Conservation (phyloP, 1,140 invertebrate species). For the Drosophila ficusphila region DNA sequence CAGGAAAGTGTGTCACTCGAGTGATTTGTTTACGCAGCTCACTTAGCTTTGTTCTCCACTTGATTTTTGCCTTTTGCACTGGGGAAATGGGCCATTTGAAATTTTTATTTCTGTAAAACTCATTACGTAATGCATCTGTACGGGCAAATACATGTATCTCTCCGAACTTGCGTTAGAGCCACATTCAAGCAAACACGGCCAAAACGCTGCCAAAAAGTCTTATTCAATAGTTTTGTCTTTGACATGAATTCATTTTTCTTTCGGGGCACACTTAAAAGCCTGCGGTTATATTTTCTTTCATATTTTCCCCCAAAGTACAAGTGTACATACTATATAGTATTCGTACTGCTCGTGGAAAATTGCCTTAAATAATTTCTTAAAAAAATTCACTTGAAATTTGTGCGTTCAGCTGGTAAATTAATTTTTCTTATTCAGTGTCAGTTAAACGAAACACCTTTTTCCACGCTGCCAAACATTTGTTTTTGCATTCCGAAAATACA, state of each 20-base stretch:
- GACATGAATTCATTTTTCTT: conserved; percentile 80
- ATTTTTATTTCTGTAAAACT: conserved; percentile 51
- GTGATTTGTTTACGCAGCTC: conserved; percentile 78
- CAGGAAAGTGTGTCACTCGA: conserved; percentile 77
- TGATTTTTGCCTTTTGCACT: too few relatives aligned
- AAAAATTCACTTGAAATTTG: conserved; percentile 66
- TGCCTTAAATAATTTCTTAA: conserved; percentile 54
- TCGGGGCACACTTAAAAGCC: conserved; percentile 67
- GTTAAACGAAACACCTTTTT: conserved; percentile 77
- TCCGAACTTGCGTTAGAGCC: conserved; percentile 35
- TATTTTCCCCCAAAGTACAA: conserved; percentile 30
- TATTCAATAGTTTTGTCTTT: conserved; percentile 81
- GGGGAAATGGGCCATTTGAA: conserved; percentile 10
- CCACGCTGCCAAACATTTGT: conserved; percentile 16
- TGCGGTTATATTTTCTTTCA: conserved; percentile 50
- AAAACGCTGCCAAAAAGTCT: conserved; percentile 73
- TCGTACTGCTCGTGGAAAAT: conserved; percentile 28
- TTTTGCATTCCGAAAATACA: conserved; percentile 37
- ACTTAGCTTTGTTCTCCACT: conserved; percentile 44
- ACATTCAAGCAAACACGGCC: conserved; percentile 40
- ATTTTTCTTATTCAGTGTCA: conserved; percentile 52
- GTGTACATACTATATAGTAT: conserved; percentile 27
- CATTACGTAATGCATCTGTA: conserved; percentile 68
- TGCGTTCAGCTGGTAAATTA: conserved; percentile 57
- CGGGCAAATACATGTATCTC: conserved; percentile 36